These are phyloP conservation scores for Atlantisia rogersi DNA, from an alignment of 2,113 vertebrate species.

Conservation along the genomic window DNA sequence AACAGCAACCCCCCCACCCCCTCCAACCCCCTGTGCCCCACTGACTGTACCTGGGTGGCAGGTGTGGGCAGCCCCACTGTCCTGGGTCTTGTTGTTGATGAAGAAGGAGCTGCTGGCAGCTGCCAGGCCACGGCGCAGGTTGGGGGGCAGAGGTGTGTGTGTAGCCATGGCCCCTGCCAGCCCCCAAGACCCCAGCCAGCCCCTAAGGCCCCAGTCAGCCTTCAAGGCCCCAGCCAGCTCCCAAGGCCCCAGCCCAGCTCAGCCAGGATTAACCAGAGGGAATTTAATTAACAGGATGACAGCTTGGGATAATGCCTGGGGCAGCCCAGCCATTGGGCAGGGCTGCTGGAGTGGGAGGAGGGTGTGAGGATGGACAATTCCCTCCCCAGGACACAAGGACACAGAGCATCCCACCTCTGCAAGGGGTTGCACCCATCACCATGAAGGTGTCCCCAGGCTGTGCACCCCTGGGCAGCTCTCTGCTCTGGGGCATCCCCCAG, in stretches of 20 bases:
- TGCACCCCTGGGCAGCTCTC: rapidly evolving
- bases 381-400: background rate
- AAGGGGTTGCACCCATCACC: background rate
- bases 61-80: constrained; percentile 60
- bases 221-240: background rate
- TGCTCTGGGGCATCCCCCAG: background rate
- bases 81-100: constrained; percentile 79
- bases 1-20: background rate
- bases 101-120: constrained; percentile 78
- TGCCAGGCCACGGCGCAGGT: constrained; percentile 76
- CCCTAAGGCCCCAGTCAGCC: background rate
- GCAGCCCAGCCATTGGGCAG: background rate
- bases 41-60: constrained; percentile 71
- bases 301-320: background rate
- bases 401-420: rapidly evolving
- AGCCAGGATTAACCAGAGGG: background rate
- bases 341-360: background rate
- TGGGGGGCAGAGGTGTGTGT: constrained; percentile 57
- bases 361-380: background rate
- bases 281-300: background rate
- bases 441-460: rapidly evolving
- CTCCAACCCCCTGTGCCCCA: background rate
- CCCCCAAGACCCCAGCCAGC: rapidly evolving
- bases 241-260: background rate
- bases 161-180: background rate